Evolutionary conservation across 2,797 vertebrate genomes (phyloP).

Genomic region (Pelobates cultripes): DNA sequence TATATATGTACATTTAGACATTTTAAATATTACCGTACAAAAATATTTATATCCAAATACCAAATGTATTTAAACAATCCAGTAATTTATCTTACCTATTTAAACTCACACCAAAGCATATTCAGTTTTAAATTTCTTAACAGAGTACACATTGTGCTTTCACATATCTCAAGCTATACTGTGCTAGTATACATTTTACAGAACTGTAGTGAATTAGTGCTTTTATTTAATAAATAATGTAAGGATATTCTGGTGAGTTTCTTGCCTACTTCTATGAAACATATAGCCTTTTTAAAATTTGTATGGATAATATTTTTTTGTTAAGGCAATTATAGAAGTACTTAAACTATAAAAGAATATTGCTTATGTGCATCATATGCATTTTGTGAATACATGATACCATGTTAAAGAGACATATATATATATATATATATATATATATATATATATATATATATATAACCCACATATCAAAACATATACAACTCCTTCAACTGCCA

Average conservation of each 20-base stretch:
- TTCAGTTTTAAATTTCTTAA: conserved; percentile 60
- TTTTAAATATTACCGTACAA: conserved; percentile 66
- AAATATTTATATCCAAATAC: conserved; percentile 75
- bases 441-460: conserved; percentile 61
- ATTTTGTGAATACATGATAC: conserved; percentile 62
- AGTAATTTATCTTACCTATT: conserved; percentile 64
- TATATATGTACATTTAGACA: background rate
- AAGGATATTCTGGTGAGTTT: conserved; percentile 61
- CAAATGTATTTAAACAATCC: conserved; percentile 70
- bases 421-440: conserved; percentile 60
- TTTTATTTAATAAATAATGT: conserved; percentile 61
- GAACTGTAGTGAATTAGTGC: conserved; percentile 59
- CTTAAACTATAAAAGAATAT: conserved; percentile 69
- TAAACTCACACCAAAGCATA: conserved; percentile 66
- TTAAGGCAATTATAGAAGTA: conserved; percentile 71
- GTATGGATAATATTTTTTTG: conserved; percentile 55
- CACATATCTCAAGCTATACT: conserved; percentile 66
- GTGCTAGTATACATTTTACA: conserved; percentile 63
- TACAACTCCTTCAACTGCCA: background rate
- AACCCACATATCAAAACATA: conserved; percentile 49
- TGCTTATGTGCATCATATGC: conserved; percentile 74
- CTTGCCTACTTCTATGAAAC: conserved; percentile 64
- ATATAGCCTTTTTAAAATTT: conserved; percentile 39
- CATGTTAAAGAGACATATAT: conserved; percentile 57
- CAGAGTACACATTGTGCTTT: conserved; percentile 73